Evolutionary conservation across 2,888 invertebrate genomes (phyloP), one percentile per base, ranked within the genome.

Genomic region (Omphaloscelis lunosa): DNA sequence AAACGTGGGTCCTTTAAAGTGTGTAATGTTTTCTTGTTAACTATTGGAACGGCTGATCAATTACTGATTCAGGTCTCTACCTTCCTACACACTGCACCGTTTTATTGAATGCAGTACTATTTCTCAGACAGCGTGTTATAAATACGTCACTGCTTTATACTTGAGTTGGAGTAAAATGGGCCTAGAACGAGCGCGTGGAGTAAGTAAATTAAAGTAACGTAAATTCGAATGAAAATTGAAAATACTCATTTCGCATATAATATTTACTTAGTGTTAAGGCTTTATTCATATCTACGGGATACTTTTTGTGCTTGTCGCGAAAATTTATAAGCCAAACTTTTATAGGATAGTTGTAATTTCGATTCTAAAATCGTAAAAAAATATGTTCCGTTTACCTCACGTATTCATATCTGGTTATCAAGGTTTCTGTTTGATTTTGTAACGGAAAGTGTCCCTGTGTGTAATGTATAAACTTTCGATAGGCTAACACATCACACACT

Each of bases 21-120:
- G 12, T 61, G 63, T 62, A 56, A 63, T 41, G 12, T 65, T 62
- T 61, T 75, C 58, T 39, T 7, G 41, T 68, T 53, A 63, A 51
- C n/a, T 27, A 29, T 23, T 67, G 4, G 61, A 27, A 45, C 29
- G 15, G 12, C n/a, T n/a, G 53, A 67, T 56, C 48, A 39, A 66
- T 34, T 59, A 77, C 20, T 67, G 15, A 53, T 41, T 51, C 48
- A 56, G 48, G 17, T n/a, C 17, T 53, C 2, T 27, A 48, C 12
- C 12, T 61, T 45, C 8, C 5, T 45, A 29, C 17, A 72, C 0
- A 56, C 12, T 29, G 23, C 6, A 1, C 17, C 17, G 45, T 58
- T 45, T 23, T 20, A 17, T 41, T 75, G 15, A 20, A 29, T 51
- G 23, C 8, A 58, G 23, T 74, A 39, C 27, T 48, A 20, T 45